A percentile compares a stretch with the other conserved stretches of the same genome.
These are phyloP conservation scores for Ganaspis brasiliensis DNA, from an alignment of 2,888 invertebrate species.

Conservation along the genomic window DNA sequence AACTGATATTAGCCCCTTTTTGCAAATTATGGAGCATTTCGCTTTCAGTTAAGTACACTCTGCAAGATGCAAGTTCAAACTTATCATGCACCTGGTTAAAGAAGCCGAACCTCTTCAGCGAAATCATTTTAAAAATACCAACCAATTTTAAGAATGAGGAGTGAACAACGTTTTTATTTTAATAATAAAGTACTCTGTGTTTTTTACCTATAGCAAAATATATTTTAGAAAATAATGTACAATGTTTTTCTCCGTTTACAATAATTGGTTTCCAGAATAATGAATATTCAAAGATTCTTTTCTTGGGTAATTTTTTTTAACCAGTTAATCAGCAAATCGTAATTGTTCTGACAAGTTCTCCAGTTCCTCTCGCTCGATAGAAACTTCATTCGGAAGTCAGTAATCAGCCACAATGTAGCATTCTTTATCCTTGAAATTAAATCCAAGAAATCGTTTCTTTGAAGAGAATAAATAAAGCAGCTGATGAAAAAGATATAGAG, in stretches of 20 bases:
- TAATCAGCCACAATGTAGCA: background rate
- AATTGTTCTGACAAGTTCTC: too few relatives aligned
- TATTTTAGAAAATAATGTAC: too few relatives aligned
- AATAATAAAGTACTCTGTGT: too few relatives aligned
- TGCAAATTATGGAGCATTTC: background rate
- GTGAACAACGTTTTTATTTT: too few relatives aligned
- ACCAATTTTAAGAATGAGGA: too few relatives aligned
- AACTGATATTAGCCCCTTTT: conserved; percentile 7
- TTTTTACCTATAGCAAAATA: too few relatives aligned
- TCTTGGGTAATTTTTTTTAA: too few relatives aligned
- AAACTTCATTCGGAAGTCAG: conserved; percentile 24
- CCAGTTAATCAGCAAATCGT: too few relatives aligned
- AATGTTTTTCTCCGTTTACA: too few relatives aligned
- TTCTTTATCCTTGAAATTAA: conserved; percentile 4
- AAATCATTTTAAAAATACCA: background rate
- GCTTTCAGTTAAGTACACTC: conserved; percentile 14
- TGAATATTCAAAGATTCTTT: too few relatives aligned
- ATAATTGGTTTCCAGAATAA: too few relatives aligned
- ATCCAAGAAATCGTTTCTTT: conserved; percentile 8
- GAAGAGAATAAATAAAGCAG: conserved; percentile 18
- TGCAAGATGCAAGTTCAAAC: background rate
- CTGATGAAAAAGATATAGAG: background rate
- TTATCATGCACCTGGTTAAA: background rate
- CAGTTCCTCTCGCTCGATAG: background rate
- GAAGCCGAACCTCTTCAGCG: background rate